phyloP scores from a whole-genome alignment of 2,113 vertebrate species.

The Natator depressus region DNA sequence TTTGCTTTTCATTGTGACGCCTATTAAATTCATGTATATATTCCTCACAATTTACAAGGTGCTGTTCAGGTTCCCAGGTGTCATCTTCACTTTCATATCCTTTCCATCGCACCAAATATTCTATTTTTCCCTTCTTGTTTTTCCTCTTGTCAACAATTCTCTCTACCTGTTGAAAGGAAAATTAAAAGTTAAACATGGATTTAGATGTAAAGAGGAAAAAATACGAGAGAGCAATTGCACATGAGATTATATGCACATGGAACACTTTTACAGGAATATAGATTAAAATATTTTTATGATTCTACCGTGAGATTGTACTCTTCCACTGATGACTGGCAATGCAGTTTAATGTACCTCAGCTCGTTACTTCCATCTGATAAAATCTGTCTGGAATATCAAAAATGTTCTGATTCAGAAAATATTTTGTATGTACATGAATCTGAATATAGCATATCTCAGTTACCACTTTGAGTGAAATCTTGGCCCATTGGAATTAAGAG shows the following conservation, averaged over 20 bases:
- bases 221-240: neutral
- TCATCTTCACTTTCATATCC: constrained; percentile 93
- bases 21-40: constrained; percentile 95
- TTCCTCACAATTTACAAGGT: constrained; percentile 92
- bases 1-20: constrained; percentile 82
- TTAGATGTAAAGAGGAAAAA: neutral
- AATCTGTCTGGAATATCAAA: neutral
- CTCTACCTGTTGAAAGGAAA: constrained; percentile 87
- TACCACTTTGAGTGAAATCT: neutral
- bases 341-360: neutral
- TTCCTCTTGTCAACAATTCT: constrained; percentile 92
- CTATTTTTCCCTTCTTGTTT: constrained; percentile 93
- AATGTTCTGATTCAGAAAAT: neutral
- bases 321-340: neutral
- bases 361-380: neutral
- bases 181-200: constrained; percentile 12
- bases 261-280: neutral
- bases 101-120: constrained; percentile 95
- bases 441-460: neutral
- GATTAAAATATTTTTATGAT: neutral
- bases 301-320: neutral
- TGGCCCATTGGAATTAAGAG: neutral
- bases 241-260: neutral
- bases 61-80: constrained; percentile 96
- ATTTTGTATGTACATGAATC: neutral